These are phyloP conservation scores for Atta colombica DNA, from an alignment of 1,140 invertebrate genomes.

Conservation along the genomic window DNA sequence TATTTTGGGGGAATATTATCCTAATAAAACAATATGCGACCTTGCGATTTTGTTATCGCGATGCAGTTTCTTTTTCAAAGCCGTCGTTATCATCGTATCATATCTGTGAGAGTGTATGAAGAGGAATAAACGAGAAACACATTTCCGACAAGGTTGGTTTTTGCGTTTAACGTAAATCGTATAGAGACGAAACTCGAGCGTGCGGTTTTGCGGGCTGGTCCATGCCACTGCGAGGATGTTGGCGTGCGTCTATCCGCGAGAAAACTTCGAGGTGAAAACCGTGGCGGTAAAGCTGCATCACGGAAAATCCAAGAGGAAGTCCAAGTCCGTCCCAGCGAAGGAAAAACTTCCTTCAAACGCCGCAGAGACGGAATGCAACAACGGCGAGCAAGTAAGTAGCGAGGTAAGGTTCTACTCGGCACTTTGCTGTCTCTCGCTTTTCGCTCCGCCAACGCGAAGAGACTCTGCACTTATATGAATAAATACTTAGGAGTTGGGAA, in stretches of 20 bases:
- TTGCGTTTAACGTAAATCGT: slow-evolving; percentile 45
- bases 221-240: slow-evolving; percentile 78
- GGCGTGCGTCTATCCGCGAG: slow-evolving; percentile 85
- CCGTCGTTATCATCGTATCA: neutral
- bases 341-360: slow-evolving; percentile 71
- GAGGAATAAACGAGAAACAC: slow-evolving; percentile 4
- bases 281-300: slow-evolving; percentile 82
- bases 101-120: neutral
- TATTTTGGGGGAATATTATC: neutral
- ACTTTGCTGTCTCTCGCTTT: slow-evolving; percentile 19
- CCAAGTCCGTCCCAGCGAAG: slow-evolving; percentile 81
- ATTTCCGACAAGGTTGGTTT: slow-evolving; percentile 17
- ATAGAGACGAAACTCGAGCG: slow-evolving; percentile 38
- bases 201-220: slow-evolving; percentile 25
- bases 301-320: slow-evolving; percentile 80
- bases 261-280: slow-evolving; percentile 84
- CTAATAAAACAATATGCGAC: neutral
- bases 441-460: neutral
- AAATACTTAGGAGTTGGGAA: neutral
- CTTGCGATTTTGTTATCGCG: neutral
- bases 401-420: slow-evolving; percentile 69
- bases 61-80: slow-evolving; percentile 28
- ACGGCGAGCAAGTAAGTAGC: slow-evolving; percentile 54
- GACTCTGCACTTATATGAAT: slow-evolving; percentile 15
- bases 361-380: slow-evolving; percentile 59